Conservation (phyloP, 2,888 invertebrate genomes). For the Busseola fusca region DNA sequence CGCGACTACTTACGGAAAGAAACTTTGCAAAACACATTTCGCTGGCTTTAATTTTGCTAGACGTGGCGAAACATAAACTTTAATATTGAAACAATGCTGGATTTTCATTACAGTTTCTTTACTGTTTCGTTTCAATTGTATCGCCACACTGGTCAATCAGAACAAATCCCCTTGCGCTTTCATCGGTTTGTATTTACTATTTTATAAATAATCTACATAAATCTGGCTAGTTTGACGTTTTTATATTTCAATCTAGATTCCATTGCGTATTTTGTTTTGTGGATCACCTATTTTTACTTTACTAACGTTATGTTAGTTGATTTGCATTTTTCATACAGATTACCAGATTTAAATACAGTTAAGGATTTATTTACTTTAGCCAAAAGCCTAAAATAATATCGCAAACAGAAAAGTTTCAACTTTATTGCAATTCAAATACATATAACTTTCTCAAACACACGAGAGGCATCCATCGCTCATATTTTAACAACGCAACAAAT, state of each 20-base stretch:
- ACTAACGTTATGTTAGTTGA: background rate
- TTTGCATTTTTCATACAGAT: background rate
- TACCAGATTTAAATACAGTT: background rate
- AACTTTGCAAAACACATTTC: conserved; percentile 34
- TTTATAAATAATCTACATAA: conserved; percentile 42
- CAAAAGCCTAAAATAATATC: conserved; percentile 50
- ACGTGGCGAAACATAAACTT: conserved; percentile 35
- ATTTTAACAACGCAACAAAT: conserved; percentile 20
- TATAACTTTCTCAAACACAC: conserved; percentile 20
- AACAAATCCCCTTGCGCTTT: conserved; percentile 10
- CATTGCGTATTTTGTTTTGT: conserved; percentile 16
- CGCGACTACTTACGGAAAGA: conserved; percentile 15
- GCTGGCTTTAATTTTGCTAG: conserved; percentile 39
- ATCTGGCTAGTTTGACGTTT: conserved; percentile 24
- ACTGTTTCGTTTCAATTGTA: conserved; percentile 26
- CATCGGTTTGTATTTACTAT: conserved; percentile 24
- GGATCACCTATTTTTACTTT: background rate
- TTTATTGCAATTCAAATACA: conserved; percentile 42
- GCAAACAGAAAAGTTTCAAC: conserved; percentile 27
- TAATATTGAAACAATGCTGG: conserved; percentile 53
- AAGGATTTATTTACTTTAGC: background rate
- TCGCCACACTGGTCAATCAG: conserved; percentile 30
- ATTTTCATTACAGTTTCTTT: conserved; percentile 49
- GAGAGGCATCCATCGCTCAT: conserved; percentile 32
- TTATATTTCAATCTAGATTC: conserved; percentile 21